Conservation (phyloP, 2,113 vertebrate genomes). For the Protomyctophum bolini region DNA sequence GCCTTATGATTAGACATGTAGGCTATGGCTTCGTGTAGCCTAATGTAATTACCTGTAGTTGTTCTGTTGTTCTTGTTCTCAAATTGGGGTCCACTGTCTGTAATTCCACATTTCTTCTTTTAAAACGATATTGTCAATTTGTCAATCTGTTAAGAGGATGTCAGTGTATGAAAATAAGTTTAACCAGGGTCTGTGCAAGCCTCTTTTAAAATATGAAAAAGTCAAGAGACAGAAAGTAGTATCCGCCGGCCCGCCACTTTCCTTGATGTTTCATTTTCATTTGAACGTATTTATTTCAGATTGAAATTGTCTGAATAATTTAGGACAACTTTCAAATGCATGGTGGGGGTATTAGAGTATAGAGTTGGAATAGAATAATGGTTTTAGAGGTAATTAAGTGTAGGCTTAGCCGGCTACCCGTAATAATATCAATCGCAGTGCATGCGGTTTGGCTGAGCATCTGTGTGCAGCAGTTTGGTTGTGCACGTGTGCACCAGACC, state of each 20-base stretch:
- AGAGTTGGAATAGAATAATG: no score
- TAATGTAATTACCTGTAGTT: no score
- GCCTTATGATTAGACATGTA: no score
- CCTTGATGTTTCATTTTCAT: constrained; percentile 38
- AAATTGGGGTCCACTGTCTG: no score
- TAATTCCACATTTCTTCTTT: no score
- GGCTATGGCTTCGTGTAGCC: no score
- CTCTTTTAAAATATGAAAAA: constrained; percentile 18
- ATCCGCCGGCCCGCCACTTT: background rate
- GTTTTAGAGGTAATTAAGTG: no score
- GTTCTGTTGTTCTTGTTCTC: no score
- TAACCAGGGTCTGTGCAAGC: background rate
- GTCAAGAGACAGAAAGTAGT: background rate
- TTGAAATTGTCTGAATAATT: constrained; percentile 57
- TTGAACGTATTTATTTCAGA: constrained; percentile 16
- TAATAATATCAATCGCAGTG: no score
- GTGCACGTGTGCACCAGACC: background rate
- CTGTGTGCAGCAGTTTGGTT: background rate
- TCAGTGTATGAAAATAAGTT: background rate
- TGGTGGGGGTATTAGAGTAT: background rate
- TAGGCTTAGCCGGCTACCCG: no score
- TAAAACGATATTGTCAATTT: no score
- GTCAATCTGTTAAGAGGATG: no score
- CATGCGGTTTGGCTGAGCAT: background rate
- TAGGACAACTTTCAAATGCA: constrained; percentile 28